A percentile compares a stretch with the other conserved stretches of the same genome.
phyloP scores from a whole-genome alignment of 2,113 vertebrate genomes.

The Rhea americana region DNA sequence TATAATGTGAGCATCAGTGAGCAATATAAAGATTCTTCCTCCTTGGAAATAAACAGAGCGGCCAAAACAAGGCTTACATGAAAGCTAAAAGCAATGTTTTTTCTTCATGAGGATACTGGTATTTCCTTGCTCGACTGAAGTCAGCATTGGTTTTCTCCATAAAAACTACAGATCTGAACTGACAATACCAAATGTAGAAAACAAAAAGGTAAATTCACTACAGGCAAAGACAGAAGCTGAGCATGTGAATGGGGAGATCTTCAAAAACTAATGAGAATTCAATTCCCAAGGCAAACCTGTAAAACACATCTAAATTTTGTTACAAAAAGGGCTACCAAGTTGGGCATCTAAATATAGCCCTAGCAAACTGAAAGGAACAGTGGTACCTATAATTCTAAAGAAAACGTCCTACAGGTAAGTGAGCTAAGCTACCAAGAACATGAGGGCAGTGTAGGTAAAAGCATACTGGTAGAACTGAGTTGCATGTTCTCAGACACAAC shows the following conservation, averaged over 20 bases:
- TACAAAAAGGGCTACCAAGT: background rate
- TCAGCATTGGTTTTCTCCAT: background rate
- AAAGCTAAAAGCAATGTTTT: background rate
- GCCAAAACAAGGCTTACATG: background rate
- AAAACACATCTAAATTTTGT: background rate
- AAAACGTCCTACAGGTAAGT: background rate
- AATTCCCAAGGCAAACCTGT: background rate
- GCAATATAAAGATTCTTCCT: background rate
- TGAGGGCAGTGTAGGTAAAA: fast-evolving
- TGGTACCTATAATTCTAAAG: background rate
- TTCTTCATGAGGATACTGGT: background rate
- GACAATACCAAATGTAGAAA: background rate
- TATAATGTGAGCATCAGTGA: background rate
- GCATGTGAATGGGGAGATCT: background rate
- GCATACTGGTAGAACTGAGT: background rate
- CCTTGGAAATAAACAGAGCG: background rate
- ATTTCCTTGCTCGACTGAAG: background rate
- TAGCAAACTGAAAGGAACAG: background rate
- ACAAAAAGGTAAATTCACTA: background rate
- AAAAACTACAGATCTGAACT: fast-evolving
- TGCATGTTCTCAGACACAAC: background rate
- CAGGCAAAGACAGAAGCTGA: background rate
- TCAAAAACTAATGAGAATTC: background rate
- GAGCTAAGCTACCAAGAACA: background rate
- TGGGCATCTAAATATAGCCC: background rate